phyloP scores from a whole-genome alignment of 2,888 invertebrate species.

The Mesopsocus fuscifrons region DNA sequence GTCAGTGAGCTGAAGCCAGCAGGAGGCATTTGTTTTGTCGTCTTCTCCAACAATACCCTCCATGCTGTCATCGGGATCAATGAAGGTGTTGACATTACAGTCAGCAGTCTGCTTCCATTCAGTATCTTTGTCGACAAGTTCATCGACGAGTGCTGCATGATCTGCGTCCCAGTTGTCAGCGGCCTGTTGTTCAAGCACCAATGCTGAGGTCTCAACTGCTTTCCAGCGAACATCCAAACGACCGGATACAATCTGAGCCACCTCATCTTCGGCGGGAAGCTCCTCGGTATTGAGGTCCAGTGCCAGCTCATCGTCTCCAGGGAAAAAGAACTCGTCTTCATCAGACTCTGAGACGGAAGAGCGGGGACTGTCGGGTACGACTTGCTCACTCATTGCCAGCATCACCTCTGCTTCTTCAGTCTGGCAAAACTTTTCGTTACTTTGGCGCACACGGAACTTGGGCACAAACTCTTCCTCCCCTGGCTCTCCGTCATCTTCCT shows the following conservation, averaged over 20 bases:
- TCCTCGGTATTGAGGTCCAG: constrained; percentile 10
- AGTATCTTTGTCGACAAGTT: too few species aligned
- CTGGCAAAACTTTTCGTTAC: constrained; percentile 35
- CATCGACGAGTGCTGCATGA: neutral
- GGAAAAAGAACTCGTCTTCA: constrained; percentile 20
- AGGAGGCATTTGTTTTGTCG: neutral
- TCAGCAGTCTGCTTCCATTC: too few species aligned
- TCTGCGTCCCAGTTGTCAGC: neutral
- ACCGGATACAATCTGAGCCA: neutral
- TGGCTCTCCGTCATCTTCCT: constrained; percentile 21
- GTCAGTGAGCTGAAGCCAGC: neutral
- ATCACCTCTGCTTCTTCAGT: constrained; percentile 25
- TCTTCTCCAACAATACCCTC: neutral
- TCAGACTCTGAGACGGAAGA: constrained; percentile 15
- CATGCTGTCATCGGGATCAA: neutral
- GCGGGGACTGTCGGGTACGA: constrained; percentile 15
- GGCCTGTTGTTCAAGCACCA: neutral
- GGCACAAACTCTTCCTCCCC: constrained; percentile 31
- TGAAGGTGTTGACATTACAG: neutral
- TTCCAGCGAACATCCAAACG: neutral
- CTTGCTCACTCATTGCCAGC: constrained; percentile 12
- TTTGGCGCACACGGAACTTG: constrained; percentile 43
- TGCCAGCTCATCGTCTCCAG: constrained; percentile 19
- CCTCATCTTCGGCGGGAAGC: neutral
- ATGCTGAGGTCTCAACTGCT: neutral